Evolutionary conservation across 2,113 vertebrate species (phyloP), one percentile per base, ranked within the genome.

Genomic region (Sphaerodactylus townsendi): DNA sequence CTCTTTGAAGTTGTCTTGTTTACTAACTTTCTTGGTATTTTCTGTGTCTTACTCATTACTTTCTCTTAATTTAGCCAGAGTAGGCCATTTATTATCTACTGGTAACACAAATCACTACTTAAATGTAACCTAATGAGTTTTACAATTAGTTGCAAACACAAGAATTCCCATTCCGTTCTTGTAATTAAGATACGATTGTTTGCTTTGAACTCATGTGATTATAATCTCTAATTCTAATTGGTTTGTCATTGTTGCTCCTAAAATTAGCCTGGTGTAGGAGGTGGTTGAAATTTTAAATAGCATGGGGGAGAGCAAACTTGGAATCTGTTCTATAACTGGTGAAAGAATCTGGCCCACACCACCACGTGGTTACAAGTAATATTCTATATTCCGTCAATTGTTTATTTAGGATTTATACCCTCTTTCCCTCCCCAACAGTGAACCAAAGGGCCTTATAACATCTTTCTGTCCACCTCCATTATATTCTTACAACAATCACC

Each of bases 71-170:
- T 74, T 71, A 33, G 75, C 25, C 28, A 76, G 64, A 59, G 9
- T 75, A 30, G 13, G 41, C 1, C 17, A 46, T 23, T 23, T 77
- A 70, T n/a, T 78, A 64, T 33, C 68, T 10, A 77, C 13, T 80
- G 73, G 28, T 3, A 70, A 11, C 2, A 17, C 1, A 8, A 73
- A 72, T 28, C 5, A 25, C 62, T 1, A 65, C 46, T 30, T 74
- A 56, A 15, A 59, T 86, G 79, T 78, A 6, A 10, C 25, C 4
- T 46, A 44, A 72, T 79, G 25, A n/a, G 25, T 66, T 65, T 66
- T 86, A 46, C 33, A 19, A 33, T 85, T 83, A 59, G 25, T 68
- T 85, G 10, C 56, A 85, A 82, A 9, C 3, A 2, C 79, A 10
- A 84, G 65, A 37, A 65, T 14, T 76, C 2, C 2, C 8, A 25